Conservation (phyloP, 2,797 vertebrate species). For the Simalia tracyae region DNA sequence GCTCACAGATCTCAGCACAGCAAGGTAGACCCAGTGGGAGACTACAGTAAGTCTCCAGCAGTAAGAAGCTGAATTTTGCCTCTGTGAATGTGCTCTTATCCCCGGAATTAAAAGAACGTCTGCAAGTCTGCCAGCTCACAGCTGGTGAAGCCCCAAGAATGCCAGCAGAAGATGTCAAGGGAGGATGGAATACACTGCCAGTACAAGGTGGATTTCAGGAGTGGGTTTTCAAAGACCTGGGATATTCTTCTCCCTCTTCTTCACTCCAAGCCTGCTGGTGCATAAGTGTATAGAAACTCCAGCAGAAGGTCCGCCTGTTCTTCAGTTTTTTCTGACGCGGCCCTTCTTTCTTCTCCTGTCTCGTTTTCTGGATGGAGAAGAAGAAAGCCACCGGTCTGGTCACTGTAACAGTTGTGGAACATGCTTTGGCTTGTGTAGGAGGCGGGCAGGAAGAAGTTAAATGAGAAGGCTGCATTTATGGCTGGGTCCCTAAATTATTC, state of each 20-base stretch:
- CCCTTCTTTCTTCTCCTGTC: neutral
- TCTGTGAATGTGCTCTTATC: neutral
- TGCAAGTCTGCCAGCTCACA: neutral
- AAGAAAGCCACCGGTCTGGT: neutral
- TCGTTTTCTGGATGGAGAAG: neutral
- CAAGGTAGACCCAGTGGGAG: neutral
- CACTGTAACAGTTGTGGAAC: too few species aligned
- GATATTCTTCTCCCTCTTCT: rapidly evolving
- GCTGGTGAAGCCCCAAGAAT: neutral
- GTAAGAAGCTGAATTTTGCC: neutral
- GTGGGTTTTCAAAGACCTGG: neutral
- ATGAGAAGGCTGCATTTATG: too few species aligned
- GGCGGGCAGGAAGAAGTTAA: neutral
- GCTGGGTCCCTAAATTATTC: neutral
- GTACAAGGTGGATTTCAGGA: neutral
- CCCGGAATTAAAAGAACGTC: neutral
- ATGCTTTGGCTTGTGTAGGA: neutral
- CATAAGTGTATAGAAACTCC: neutral
- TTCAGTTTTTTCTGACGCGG: neutral
- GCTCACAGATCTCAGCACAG: neutral
- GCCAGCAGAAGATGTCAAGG: neutral
- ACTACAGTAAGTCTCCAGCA: neutral
- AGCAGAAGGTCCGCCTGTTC: neutral
- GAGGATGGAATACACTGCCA: neutral
- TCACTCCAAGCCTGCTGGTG: neutral